Percentiles rank a stretch among this genome's conserved stretches.
phyloP scores from a whole-genome alignment of 2,797 vertebrate genomes.

The Saxicola maurus region DNA sequence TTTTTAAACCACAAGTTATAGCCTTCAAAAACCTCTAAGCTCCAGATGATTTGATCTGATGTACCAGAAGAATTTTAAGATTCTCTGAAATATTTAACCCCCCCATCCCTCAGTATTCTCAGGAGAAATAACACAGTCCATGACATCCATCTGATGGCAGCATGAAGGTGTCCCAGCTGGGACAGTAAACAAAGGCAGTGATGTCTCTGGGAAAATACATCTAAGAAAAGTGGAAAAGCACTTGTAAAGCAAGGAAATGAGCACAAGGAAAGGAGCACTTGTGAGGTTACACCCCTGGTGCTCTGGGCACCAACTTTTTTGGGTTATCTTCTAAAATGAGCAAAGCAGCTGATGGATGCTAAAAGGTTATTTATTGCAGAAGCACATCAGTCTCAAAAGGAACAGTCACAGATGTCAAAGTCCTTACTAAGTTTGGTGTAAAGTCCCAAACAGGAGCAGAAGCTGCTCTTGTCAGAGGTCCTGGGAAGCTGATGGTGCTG shows the following conservation, averaged over 20 bases:
- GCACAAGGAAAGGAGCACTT: too few relatives aligned
- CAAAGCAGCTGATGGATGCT: too few relatives aligned
- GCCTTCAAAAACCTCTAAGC: background rate
- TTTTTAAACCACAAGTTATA: background rate
- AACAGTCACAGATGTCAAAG: too few relatives aligned
- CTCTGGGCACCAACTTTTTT: too few relatives aligned
- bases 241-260: background rate
- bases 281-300: too few relatives aligned
- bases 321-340: too few relatives aligned
- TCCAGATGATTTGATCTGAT: fast-evolving
- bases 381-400: too few relatives aligned
- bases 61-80: background rate
- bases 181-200: background rate
- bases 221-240: background rate
- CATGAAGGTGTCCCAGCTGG: fast-evolving
- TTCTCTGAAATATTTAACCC: background rate
- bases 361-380: too few relatives aligned
- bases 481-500: too few relatives aligned
- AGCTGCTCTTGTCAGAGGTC: too few relatives aligned
- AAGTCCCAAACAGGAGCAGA: too few relatives aligned
- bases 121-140: background rate
- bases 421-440: too few relatives aligned
- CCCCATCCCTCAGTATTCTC: fast-evolving
- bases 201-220: fast-evolving
- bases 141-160: background rate